Base-by-base conservation (phyloP, 2,797 vertebrate genomes). In the Thaleichthys pacificus region DNA sequence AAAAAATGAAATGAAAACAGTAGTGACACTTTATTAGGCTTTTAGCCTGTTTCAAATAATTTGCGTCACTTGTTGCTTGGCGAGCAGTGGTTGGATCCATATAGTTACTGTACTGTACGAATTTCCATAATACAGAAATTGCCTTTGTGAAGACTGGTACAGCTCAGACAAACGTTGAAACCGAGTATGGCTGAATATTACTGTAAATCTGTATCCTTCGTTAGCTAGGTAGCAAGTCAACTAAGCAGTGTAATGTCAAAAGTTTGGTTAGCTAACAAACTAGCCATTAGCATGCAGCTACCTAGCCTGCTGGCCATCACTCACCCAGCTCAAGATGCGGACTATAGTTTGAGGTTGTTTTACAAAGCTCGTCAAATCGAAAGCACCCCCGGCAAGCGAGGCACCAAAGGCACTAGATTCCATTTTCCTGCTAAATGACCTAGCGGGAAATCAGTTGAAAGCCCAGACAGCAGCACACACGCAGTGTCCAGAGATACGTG, bases 301-400 rank as follows among this genome's bases (percentile, higher is more conserved):
- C 24, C 9, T 11, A 42, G 17, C 21, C 24, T 15, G 12, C 17
- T 57, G 24, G 26, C 30, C 61, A 61, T 73, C 74, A 90, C 92
- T 93, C 84, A 94, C 93, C 93, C 93, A 94, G 74, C 93, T 89
- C 61, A 93, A 69, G 66, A 80, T 72, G 66, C 93, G 91, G 68
- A 89, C 19, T 26, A 93, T 74, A 24, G 92, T 93, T 74, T 93
- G 92, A 9, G 93, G 92, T 68, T 88, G 88, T 60, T 85, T 90
- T 0, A 91, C 0, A 58, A 93, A 93, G 32, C 26, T 76, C 61
- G 1, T n/a, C 0, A 86, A 1, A 2, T 94, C 91, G 42, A 94
- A 93, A 24, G 88, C 67, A 0, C 93, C 92, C 0, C 93, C 93
- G 19, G 93, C 89, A 82, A 93, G 56, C 51, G 93, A 90, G 28